Evolutionary conservation across 35 echinoderm and acorn worm genomes (phyloP).

Genomic region (Ophioderma brevispina): DNA sequence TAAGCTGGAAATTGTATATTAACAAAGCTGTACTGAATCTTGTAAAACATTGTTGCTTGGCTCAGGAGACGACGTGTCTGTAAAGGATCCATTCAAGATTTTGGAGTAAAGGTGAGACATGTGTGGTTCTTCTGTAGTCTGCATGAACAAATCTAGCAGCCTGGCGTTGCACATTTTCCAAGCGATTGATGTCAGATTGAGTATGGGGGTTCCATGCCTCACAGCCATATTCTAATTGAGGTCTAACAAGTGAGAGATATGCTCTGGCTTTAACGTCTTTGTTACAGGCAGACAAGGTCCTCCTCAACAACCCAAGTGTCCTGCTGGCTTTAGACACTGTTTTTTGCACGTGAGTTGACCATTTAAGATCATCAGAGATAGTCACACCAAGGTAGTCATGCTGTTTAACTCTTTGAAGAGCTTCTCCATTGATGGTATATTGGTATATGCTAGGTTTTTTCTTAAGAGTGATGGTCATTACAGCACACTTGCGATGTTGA

Average conservation of each 20-base stretch:
- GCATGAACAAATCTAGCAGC: slow-evolving; percentile 38
- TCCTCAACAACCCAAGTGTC: slow-evolving; percentile 16
- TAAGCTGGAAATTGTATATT: not conserved
- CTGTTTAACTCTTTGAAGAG: not conserved
- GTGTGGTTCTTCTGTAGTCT: slow-evolving; percentile 23
- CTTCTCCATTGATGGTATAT: slow-evolving; percentile 17
- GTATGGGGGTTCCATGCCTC: slow-evolving; percentile 52
- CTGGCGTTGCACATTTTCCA: slow-evolving; percentile 40
- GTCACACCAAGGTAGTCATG: slow-evolving; percentile 51
- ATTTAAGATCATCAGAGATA: slow-evolving; percentile 33
- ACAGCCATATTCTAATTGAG: slow-evolving; percentile 43
- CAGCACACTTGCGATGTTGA: slow-evolving; percentile 51
- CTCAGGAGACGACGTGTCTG: slow-evolving; percentile 19
- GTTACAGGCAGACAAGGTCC: slow-evolving; percentile 34
- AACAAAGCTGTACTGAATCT: slow-evolving; percentile 32
- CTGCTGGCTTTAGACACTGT: not conserved
- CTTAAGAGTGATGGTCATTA: slow-evolving; percentile 30
- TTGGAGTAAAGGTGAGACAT: not conserved
- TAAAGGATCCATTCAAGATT: slow-evolving; percentile 40
- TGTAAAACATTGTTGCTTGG: slow-evolving; percentile 13
- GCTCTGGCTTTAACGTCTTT: slow-evolving; percentile 35
- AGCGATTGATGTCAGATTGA: not conserved
- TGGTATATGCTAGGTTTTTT: slow-evolving; percentile 25
- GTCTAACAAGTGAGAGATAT: slow-evolving; percentile 42
- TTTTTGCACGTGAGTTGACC: slow-evolving; percentile 31